These are phyloP conservation scores for Monodelphis domestica DNA, from an alignment of 2,797 vertebrate genomes.

Conservation along the genomic window DNA sequence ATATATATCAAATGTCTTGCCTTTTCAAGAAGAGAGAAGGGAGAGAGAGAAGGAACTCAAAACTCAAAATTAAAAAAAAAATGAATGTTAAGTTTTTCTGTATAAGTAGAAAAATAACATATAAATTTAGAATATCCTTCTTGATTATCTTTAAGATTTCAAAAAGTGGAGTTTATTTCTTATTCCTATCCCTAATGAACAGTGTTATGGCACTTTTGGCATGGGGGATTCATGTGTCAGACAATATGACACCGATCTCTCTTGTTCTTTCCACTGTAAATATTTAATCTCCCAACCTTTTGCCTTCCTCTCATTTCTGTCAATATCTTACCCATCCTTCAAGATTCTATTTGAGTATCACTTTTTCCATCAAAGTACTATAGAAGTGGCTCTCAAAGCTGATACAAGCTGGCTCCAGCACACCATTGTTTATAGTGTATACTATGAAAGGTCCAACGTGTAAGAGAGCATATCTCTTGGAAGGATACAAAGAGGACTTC, in stretches of 20 bases:
- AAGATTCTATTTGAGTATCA: not conserved
- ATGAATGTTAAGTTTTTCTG: not conserved
- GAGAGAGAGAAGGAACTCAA: not conserved
- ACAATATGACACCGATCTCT: not conserved
- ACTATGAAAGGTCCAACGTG: too few relatives aligned
- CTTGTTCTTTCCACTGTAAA: not conserved
- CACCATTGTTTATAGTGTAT: too few relatives aligned
- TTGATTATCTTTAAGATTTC: not conserved
- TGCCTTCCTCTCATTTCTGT: not conserved
- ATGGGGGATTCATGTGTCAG: not conserved
- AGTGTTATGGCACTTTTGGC: not conserved
- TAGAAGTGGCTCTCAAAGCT: too few relatives aligned
- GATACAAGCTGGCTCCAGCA: too few relatives aligned
- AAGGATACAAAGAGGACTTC: too few relatives aligned
- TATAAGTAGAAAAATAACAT: not conserved
- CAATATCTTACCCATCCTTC: too few relatives aligned
- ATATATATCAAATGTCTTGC: not conserved
- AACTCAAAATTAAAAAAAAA: not conserved
- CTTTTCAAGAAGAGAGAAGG: not conserved
- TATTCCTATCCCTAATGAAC: not conserved
- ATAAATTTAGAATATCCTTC: not conserved
- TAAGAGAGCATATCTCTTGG: too few relatives aligned
- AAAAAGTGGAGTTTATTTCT: not conserved
- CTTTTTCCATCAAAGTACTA: not conserved
- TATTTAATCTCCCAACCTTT: not conserved